Evolutionary conservation across 2,888 invertebrate species (phyloP).

Genomic region (Notocelia uddmanniana): DNA sequence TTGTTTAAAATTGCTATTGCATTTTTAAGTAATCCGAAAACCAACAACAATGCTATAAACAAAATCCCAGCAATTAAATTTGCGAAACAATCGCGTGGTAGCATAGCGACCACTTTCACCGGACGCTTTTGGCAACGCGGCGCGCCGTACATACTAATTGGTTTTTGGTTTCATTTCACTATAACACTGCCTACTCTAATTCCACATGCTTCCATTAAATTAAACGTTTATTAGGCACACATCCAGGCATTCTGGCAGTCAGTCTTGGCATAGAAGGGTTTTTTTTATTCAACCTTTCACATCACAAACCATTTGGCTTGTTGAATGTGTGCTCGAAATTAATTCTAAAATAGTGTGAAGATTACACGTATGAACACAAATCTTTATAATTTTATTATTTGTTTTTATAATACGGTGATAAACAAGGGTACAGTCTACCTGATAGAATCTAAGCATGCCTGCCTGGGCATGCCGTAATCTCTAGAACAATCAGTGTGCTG

Average conservation of each 20-base stretch:
- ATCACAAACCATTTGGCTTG: no score
- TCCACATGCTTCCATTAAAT: neutral
- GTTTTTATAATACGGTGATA: no score
- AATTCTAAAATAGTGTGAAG: no score
- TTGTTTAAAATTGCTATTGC: neutral
- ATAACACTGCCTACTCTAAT: conserved; percentile 16
- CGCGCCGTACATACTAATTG: conserved; percentile 32
- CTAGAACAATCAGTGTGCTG: no score
- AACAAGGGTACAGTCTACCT: no score
- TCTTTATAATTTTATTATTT: no score
- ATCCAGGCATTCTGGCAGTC: neutral
- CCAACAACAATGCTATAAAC: neutral
- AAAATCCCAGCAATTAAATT: conserved; percentile 19
- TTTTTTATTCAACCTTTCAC: no score
- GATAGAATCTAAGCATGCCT: no score
- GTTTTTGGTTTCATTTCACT: conserved; percentile 18
- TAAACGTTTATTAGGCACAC: neutral
- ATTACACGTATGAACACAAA: no score
- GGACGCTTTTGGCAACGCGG: conserved; percentile 14
- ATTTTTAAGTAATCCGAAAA: neutral
- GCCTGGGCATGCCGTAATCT: no score
- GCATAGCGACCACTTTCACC: conserved; percentile 21
- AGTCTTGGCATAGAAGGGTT: neutral
- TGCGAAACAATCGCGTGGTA: conserved; percentile 26
- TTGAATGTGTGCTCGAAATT: no score